These are phyloP conservation scores for Pseudorectes ferrugineus DNA, from an alignment of 2,113 vertebrate species.

Conservation along the genomic window DNA sequence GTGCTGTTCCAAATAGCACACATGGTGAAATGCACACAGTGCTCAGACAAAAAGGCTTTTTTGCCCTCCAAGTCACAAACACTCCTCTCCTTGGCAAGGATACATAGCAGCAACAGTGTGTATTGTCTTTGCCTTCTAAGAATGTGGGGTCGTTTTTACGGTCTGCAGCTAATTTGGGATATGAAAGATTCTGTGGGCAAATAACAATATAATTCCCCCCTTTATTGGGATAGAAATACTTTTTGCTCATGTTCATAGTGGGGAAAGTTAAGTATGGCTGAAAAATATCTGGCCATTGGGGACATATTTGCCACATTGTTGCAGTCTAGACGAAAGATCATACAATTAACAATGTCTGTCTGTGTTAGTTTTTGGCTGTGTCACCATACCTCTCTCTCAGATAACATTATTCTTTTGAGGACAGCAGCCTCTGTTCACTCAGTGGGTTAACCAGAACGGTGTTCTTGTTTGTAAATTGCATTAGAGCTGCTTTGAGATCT, in stretches of 20 bases:
- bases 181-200: not conserved
- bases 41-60: not conserved
- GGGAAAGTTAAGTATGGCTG: not conserved
- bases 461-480: not conserved
- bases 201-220: not conserved
- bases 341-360: not conserved
- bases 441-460: fast-evolving
- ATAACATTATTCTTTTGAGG: not conserved
- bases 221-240: not conserved
- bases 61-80: not conserved
- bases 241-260: fast-evolving
- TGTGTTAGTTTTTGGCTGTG: not conserved
- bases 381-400: not conserved
- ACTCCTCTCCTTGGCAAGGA: not conserved
- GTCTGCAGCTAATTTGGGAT: not conserved
- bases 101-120: not conserved
- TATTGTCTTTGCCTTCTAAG: not conserved
- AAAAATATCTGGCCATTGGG: not conserved
- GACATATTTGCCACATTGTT: not conserved
- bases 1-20: not conserved
- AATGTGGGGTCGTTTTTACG: not conserved
- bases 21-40: not conserved
- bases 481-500: not conserved
- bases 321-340: not conserved
- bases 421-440: not conserved